Evolutionary conservation across 2,113 vertebrate genomes (phyloP).

Genomic region (Neolamprologus sp.): DNA sequence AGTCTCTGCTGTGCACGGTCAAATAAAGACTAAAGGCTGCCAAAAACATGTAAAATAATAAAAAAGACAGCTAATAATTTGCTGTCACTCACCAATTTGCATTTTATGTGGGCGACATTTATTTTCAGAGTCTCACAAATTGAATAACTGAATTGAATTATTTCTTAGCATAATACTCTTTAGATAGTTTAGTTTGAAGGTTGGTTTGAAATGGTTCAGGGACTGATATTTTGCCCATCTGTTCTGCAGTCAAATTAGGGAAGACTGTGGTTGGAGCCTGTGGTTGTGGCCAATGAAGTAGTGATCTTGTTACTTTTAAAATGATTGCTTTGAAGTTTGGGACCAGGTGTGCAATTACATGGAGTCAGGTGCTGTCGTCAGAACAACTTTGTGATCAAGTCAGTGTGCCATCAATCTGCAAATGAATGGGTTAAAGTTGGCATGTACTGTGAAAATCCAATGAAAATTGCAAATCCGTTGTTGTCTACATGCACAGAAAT

Average conservation of each 20-base stretch:
- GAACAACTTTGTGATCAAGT: neutral
- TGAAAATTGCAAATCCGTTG: neutral
- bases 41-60: neutral
- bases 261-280: neutral
- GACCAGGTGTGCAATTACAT: neutral
- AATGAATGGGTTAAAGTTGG: neutral
- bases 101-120: neutral
- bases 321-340: neutral
- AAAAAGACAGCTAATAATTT: neutral
- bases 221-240: neutral
- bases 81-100: neutral
- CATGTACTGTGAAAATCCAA: neutral
- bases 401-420: neutral
- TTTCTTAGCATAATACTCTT: neutral
- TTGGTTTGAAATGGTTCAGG: neutral
- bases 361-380: neutral
- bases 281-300: neutral
- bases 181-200: neutral
- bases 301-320: neutral
- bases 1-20: neutral
- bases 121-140: neutral
- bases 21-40: neutral
- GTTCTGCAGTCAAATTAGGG: neutral
- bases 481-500: neutral
- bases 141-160: neutral